Percentiles rank a stretch among this genome's conserved stretches.
Conservation (phyloP, 2,113 vertebrate species). For the Pygoscelis adeliae region DNA sequence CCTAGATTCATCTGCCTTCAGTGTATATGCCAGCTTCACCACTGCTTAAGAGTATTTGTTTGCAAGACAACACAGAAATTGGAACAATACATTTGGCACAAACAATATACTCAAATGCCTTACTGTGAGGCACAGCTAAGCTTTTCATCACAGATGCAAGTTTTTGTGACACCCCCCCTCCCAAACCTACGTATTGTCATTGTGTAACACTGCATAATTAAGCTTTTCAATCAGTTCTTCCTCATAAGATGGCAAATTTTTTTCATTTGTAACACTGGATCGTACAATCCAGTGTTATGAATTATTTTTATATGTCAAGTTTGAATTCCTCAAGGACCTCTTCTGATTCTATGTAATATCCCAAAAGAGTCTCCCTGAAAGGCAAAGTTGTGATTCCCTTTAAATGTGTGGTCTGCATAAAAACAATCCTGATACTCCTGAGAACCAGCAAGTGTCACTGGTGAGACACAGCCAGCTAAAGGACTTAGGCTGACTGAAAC, state of each 20-base stretch:
- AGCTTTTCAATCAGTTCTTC: background rate
- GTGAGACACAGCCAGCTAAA: background rate
- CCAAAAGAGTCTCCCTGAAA: conserved; percentile 44
- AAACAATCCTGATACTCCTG: background rate
- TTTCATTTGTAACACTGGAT: background rate
- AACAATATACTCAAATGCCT: background rate
- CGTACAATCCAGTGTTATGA: background rate
- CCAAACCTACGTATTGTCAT: background rate
- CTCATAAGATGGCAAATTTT: conserved; percentile 32
- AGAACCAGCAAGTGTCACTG: background rate
- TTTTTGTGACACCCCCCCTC: background rate
- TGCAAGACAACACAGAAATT: background rate
- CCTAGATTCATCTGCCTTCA: background rate
- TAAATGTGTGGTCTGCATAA: background rate
- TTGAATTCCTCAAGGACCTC: conserved; percentile 50
- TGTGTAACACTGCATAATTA: background rate
- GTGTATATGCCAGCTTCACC: background rate
- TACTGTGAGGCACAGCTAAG: background rate
- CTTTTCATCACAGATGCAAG: background rate
- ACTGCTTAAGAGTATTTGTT: background rate
- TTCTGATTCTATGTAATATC: conserved; percentile 45
- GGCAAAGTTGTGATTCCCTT: conserved; percentile 17
- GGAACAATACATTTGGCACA: background rate
- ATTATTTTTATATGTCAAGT: conserved; percentile 14
- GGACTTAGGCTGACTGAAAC: background rate